Evolutionary conservation across 2,797 vertebrate species (phyloP), one percentile per base, ranked within the genome.

Genomic region (Pampus argenteus): DNA sequence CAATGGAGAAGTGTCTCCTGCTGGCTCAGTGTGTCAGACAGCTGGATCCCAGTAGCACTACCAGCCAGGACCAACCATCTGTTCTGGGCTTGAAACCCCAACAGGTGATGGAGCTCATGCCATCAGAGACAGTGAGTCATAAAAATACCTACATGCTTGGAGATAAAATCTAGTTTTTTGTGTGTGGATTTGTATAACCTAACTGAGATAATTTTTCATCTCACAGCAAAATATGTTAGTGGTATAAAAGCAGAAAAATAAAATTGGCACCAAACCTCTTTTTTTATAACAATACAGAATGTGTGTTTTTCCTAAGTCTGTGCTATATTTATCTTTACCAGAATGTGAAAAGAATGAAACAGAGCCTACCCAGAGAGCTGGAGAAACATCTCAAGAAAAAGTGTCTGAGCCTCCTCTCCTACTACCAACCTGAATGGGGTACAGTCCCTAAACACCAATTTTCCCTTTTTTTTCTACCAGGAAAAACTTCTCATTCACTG

Each of bases 391-490:
- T 96, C 22, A 95, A 90, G 82, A 92, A 84, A 71, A 96, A 95
- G 74, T 95, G 93, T 59, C 86, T 93, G 31, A 86, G 86, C 58
- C 77, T 96, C 13, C 91, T 96, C 2, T 86, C 90, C 42, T 96
- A 95, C 66, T 93, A 93, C 63, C 91, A 95, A 26, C 95, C 96
- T 25, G 95, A 89, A 44, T 93, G 93, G 76, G 96, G 96, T 97
- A 82, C 5, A 34, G 29, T 36, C 74, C 14, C 11, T 4, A 6
- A n/a, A 66, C 22, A 2, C 38, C 20, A 0, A 42, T 28, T 18
- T 50, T 29, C 9, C 4, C 17, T 1, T 20, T n/a, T n/a, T 1
- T 20, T n/a, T 6, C 22, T 14, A 2, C 23, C 26, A 14, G 4
- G 20, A 2, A 2, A 4, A n/a, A n/a, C 31, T 13, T 20, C 10